These are phyloP conservation scores for Drosophila bipectinata DNA, from an alignment of 1,140 invertebrate genomes.

Conservation along the genomic window DNA sequence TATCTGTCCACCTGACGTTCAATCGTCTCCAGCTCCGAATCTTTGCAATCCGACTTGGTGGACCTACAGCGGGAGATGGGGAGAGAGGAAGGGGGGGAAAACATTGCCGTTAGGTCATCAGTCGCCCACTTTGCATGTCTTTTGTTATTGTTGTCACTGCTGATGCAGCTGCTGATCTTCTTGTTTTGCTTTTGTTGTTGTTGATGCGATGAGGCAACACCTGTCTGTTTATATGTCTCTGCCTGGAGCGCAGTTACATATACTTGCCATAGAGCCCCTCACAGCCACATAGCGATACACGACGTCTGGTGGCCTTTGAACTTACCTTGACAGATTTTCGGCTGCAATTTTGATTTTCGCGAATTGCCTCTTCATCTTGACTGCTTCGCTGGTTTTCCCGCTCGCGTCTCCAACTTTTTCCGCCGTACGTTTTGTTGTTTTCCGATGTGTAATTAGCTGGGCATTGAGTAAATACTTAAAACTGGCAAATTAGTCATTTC, in stretches of 20 bases:
- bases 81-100: slow-evolving; percentile 13
- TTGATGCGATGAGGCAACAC: slow-evolving; percentile 76
- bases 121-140: slow-evolving; percentile 28
- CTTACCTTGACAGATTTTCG: slow-evolving; percentile 83
- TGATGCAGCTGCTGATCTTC: slow-evolving; percentile 49
- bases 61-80: slow-evolving; percentile 85
- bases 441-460: slow-evolving; percentile 66
- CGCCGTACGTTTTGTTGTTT: slow-evolving; percentile 52
- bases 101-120: slow-evolving; percentile 71
- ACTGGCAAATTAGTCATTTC: slow-evolving; percentile 78
- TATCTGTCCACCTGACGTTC: slow-evolving; percentile 95
- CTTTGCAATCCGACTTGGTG: slow-evolving; percentile 89
- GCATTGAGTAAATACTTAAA: slow-evolving; percentile 77
- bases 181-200: slow-evolving; percentile 43
- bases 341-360: slow-evolving; percentile 84
- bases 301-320: slow-evolving; percentile 68
- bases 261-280: slow-evolving; percentile 6
- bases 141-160: slow-evolving; percentile 37
- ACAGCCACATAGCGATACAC: slow-evolving; percentile 10
- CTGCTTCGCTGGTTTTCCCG: slow-evolving; percentile 52
- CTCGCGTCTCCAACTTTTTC: slow-evolving; percentile 53
- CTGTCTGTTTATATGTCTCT: slow-evolving; percentile 34
- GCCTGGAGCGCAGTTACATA: slow-evolving; percentile 31
- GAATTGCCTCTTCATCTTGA: slow-evolving; percentile 84
- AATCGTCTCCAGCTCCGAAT: slow-evolving; percentile 93